These are phyloP conservation scores for Tridacna crocea DNA, from an alignment of 2,888 invertebrate genomes.

Conservation along the genomic window DNA sequence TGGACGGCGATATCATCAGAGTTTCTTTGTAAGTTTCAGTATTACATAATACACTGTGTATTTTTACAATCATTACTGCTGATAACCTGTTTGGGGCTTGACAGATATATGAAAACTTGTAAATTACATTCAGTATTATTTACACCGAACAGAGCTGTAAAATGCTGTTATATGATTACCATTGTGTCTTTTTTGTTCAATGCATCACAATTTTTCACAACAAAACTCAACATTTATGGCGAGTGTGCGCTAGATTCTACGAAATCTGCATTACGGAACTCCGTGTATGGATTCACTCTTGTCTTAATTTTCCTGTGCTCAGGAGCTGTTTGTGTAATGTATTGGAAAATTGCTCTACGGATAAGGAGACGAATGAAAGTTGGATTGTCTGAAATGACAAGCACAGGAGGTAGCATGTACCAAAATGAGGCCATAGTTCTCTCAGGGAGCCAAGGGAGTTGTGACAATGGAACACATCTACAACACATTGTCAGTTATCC, in stretches of 20 bases:
- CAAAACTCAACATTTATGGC: background rate
- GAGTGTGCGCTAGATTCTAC: background rate
- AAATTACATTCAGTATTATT: background rate
- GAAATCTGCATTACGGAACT: background rate
- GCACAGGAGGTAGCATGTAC: too few relatives aligned
- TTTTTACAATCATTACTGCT: background rate
- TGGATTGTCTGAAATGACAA: background rate
- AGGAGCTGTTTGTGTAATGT: background rate
- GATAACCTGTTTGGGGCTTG: background rate
- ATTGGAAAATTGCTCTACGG: background rate
- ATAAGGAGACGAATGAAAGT: background rate
- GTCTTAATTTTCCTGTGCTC: background rate
- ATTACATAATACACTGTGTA: background rate
- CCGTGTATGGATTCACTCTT: background rate
- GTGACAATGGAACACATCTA: too few relatives aligned
- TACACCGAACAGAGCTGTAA: background rate
- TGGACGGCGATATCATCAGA: background rate
- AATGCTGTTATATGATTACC: background rate
- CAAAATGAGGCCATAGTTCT: too few relatives aligned
- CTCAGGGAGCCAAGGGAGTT: too few relatives aligned
- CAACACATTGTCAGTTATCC: too few relatives aligned
- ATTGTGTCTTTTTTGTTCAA: background rate
- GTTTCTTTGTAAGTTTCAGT: background rate
- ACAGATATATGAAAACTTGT: constrained; percentile 5
- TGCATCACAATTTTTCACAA: background rate